Percentiles rank a stretch among this genome's conserved stretches.
Conservation (phyloP, 2,113 vertebrate genomes). For the Chrysemys picta region DNA sequence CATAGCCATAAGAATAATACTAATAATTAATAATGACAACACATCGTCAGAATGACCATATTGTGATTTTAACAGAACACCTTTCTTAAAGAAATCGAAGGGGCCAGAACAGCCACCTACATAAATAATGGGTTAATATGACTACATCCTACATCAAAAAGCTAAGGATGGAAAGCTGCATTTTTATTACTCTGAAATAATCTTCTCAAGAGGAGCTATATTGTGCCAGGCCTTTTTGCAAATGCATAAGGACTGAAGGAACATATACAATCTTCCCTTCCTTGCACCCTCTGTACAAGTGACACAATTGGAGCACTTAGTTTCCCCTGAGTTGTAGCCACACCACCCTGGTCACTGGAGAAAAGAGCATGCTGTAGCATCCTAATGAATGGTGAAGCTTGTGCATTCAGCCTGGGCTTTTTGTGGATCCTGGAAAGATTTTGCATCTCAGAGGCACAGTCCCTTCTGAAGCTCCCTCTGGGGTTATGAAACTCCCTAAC, state of each 20-base stretch:
- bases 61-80: slow-evolving; percentile 10
- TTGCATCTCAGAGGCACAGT: neutral
- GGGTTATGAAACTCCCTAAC: slow-evolving; percentile 18
- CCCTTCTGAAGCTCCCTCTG: slow-evolving; percentile 17
- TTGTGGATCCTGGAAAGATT: neutral
- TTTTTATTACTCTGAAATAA: slow-evolving; percentile 33
- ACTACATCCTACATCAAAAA: slow-evolving; percentile 18
- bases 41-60: slow-evolving; percentile 15
- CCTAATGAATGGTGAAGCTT: neutral
- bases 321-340: neutral
- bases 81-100: slow-evolving; percentile 23
- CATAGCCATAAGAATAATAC: neutral
- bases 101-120: neutral
- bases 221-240: slow-evolving; percentile 30
- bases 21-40: neutral
- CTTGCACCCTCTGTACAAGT: neutral
- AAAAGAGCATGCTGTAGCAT: neutral
- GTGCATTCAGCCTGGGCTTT: neutral
- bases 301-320: neutral
- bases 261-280: neutral
- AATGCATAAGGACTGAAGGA: neutral
- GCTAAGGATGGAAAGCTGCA: neutral
- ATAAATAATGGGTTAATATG: slow-evolving; percentile 33
- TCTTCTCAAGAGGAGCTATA: neutral
- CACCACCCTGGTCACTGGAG: neutral